Base-by-base conservation (phyloP, 92 coral and sea anemone genomes). In the Hydrozoanthus gracilis region DNA sequence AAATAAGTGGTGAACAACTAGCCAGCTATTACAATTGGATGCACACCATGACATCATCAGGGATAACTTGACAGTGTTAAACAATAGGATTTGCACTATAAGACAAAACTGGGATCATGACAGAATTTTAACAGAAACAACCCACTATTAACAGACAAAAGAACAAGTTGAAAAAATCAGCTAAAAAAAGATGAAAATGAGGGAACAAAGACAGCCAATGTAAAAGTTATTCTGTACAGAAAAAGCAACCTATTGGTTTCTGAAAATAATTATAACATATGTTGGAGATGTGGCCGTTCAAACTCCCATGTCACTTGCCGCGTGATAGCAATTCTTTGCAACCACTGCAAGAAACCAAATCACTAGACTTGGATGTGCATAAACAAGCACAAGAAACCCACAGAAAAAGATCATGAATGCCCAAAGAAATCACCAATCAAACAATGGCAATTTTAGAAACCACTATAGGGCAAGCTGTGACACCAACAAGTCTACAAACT, bases 301-400 rank as follows among this genome's bases (percentile, higher is more conserved):
- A 62, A 62, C 68, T 8, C 68, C 16, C 74, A 69, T 13, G 74
- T 10, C 74, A 69, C 74, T 17, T 90, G 91, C 90, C 95, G 90
- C 0, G 93, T 93, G 20, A 90, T 71, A 44, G 95, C 93, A 44
- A 54, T 73, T 61, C 58, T 39, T 16, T 90, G 95, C 64, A 51
- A 76, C 45, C 93, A 83, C 76, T 92, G 93, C 74, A 87, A 88
- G 47, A 83, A 87, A 62, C 66, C 64, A 20, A 92, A 92, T 88
- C 93, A 92, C 78, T 86, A 78, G 48, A 89, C 77, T 12, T 10
- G 65, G 27, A 89, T 90, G 7, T 92, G 95, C 69, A 89, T 83
- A 15, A 88, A 92, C 89, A 93, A 90, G 76, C 70, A 87, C 91
- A 79, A 87, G 73, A 71, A 71, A 71, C 2, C 51, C 14, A 44